Evolutionary conservation across 2,888 invertebrate genomes (phyloP), one percentile per base, ranked within the genome.

Genomic region (Napeogenes inachia): DNA sequence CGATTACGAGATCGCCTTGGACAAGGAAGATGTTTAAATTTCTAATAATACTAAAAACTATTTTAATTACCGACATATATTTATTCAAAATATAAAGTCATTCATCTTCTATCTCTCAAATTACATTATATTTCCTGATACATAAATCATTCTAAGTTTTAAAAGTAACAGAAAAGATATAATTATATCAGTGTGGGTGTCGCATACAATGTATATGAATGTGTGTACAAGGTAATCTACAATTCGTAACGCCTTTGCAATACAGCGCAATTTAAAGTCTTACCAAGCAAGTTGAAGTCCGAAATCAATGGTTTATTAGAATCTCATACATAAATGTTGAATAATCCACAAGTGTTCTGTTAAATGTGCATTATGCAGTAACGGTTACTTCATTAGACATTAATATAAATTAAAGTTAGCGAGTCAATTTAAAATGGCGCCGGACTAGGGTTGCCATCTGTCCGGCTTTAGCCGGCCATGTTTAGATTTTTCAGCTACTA

Each of bases 1-100:
- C 45, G 10, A 59, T 63, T 65, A 65, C 62, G 60, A 50, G 69
- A 62, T 66, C 38, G 62, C 67, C 69, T 69, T 68, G 66, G 58
- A 45, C 55, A 53, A 55, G 32, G 56, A 64, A 46, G 45, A 62
- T 62, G 33, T 59, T 50, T 50, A 50, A 50, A 50, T 50, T 8
- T 6, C 21, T 50, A 50, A 30, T 30, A 30, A 50, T 50, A 50
- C 8, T 4, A 8, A 21, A 21, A 21, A 21, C 21, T 21, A 21
- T 0, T 21, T 21, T 21, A 21, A 21, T 21, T 21, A 21, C 21
- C 21, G 21, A 21, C 21, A 21, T 21, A 21, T 21, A 21, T 1
- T 21, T 21, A 21, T 38, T 38, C 38, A 42, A 42, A 42, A 42
- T 42, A 35, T 35, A 35, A 35, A 35, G 3, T 35, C 35, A 6